These are phyloP conservation scores for Congeria kusceri DNA, from an alignment of 2,888 invertebrate genomes.

Conservation along the genomic window DNA sequence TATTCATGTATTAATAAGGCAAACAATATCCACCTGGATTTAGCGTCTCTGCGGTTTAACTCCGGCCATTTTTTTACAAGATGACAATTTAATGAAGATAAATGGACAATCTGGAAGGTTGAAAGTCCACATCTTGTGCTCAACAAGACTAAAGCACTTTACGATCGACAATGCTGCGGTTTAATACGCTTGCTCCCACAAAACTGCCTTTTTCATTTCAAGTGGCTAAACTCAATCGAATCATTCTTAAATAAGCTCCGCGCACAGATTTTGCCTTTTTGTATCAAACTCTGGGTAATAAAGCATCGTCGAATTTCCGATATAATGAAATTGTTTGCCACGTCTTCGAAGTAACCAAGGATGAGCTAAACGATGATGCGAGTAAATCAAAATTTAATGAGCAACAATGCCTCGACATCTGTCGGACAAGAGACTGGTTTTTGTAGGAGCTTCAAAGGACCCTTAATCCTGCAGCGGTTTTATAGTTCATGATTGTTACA, in stretches of 20 bases:
- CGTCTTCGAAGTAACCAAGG: constrained; percentile 63
- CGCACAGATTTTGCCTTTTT: constrained; percentile 36
- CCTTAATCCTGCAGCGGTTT: too few species aligned
- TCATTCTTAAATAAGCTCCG: constrained; percentile 54
- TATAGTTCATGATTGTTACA: too few species aligned
- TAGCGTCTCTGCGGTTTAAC: constrained; percentile 29
- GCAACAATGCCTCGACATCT: constrained; percentile 63
- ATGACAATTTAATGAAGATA: constrained; percentile 68
- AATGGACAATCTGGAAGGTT: constrained; percentile 53
- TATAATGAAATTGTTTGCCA: constrained; percentile 70
- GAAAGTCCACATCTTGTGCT: constrained; percentile 24
- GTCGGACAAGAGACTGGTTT: constrained; percentile 37
- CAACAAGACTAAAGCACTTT: constrained; percentile 14
- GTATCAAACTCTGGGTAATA: constrained; percentile 55
- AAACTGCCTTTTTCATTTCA: constrained; percentile 39
- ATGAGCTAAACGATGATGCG: constrained; percentile 37
- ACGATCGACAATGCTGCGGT: constrained; percentile 18
- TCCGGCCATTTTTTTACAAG: constrained; percentile 33
- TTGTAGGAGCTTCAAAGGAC: too few species aligned
- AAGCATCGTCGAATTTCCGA: constrained; percentile 61
- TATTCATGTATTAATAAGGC: constrained; percentile 53
- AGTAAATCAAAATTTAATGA: constrained; percentile 70
- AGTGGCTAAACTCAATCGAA: constrained; percentile 49
- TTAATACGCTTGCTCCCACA: constrained; percentile 46
- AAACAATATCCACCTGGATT: constrained; percentile 55